Conservation (phyloP, 2,113 vertebrate species). For the Pao palembangensis region DNA sequence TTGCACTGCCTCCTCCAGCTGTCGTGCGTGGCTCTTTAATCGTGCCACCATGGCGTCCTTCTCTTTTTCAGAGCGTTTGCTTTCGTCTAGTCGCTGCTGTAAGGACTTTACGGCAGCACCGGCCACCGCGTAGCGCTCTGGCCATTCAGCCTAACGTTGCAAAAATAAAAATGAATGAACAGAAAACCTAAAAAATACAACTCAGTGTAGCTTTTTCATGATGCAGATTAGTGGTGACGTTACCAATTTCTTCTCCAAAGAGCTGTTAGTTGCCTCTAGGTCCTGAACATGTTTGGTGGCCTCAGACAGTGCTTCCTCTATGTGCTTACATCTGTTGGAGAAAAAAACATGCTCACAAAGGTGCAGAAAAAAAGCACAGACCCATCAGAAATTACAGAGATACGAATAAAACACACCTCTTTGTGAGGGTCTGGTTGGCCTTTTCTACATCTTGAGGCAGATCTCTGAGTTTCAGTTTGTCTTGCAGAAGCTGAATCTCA, state of each 20-base stretch:
- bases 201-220: not conserved
- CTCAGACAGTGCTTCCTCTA: slow-evolving; percentile 83
- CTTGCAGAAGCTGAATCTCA: slow-evolving; percentile 84
- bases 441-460: slow-evolving; percentile 77
- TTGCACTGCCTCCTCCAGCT: slow-evolving; percentile 82
- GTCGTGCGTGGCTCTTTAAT: slow-evolving; percentile 75
- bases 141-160: slow-evolving; percentile 81
- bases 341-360: accelerated
- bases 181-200: not conserved
- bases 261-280: slow-evolving; percentile 84
- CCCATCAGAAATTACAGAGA: not conserved
- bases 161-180: not conserved
- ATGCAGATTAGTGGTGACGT: not conserved
- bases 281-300: slow-evolving; percentile 76
- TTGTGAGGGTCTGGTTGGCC: slow-evolving; percentile 79
- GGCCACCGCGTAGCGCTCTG: slow-evolving; percentile 77
- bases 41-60: slow-evolving; percentile 78
- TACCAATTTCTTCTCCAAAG: slow-evolving; percentile 87
- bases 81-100: slow-evolving; percentile 86
- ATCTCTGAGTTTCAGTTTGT: slow-evolving; percentile 80
- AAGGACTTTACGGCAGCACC: slow-evolving; percentile 76
- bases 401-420: slow-evolving; percentile 72
- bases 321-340: slow-evolving; percentile 79
- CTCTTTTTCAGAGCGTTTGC: slow-evolving; percentile 77
- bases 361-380: not conserved